Evolutionary conservation across 2,888 invertebrate genomes (phyloP), one percentile per base, ranked within the genome.

Genomic region (Sarcophaga caerulescens): DNA sequence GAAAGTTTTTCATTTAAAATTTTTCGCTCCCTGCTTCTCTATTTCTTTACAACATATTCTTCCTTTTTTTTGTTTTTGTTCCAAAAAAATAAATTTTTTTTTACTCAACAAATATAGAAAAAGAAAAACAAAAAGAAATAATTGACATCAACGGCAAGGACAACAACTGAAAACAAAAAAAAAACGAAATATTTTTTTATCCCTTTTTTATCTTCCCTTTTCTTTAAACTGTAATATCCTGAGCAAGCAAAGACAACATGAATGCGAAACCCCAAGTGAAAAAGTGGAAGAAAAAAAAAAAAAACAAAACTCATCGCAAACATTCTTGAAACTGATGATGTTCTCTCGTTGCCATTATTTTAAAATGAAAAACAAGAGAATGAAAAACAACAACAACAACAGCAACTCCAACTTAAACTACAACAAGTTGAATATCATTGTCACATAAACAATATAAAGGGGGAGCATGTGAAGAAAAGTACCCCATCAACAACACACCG

Each of bases 251-350:
- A 52, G 14, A 52, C 12, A 52, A 52, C 5, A 1, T 52, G 52
- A 52, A 14, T 14, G 17, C 12, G 17, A 17, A 52, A 52, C 12
- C 12, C 17, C 52, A 52, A 52, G 52, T 52, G 52, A 52, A 52
- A 52, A 17, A 17, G 52, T 35, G 35, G 19, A 75, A 75, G 57
- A 69, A 70, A 70, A 75, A 57, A 4, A 75, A 57, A 4, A 35
- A 35, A 17, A 47, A 1, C 0, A 47, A 47, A 52, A 76, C 59
- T 52, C 52, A 14, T 4, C 3, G 65, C 59, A 57, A 82, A 76
- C 45, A 76, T 76, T 82, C 35, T 71, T 71, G 19, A 59, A 76
- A 82, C 45, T 82, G 76, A 76, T 76, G 81, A 76, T 59, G 59
- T 65, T 23, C 44, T 63, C 73, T 45, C 6, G n/a, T 62, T 52